phyloP scores from a whole-genome alignment of 2,113 vertebrate species.

The Cricetomys ansorgei region DNA sequence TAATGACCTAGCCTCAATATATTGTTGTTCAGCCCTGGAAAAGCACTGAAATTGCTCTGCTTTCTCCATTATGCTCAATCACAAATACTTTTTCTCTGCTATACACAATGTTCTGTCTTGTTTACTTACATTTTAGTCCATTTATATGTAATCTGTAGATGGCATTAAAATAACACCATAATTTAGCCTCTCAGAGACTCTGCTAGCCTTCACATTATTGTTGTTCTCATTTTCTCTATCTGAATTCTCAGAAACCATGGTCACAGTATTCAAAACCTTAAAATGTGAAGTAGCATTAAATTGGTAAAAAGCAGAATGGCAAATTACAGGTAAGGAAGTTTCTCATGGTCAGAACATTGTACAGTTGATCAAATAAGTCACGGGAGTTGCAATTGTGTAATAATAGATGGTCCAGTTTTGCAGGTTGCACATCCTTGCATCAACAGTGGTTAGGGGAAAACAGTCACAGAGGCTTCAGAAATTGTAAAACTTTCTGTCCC shows the following conservation, averaged over 20 bases:
- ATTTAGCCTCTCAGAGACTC: not conserved
- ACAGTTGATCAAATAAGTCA: not conserved
- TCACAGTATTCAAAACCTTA: not conserved
- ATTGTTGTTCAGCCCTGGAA: not conserved
- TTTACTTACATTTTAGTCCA: not conserved
- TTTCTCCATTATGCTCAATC: not conserved
- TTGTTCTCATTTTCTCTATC: not conserved
- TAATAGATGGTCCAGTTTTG: not conserved
- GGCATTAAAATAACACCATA: not conserved
- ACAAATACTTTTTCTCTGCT: not conserved
- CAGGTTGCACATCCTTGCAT: not conserved
- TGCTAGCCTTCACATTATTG: not conserved
- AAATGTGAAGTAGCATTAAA: not conserved
- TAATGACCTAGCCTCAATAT: not conserved
- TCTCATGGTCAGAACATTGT: not conserved
- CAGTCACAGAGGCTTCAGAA: not conserved
- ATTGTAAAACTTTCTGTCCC: not conserved
- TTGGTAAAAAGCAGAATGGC: not conserved
- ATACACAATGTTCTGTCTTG: not conserved
- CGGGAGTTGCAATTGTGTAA: not conserved
- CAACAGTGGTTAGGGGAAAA: not conserved
- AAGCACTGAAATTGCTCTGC: not conserved
- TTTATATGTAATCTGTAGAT: not conserved
- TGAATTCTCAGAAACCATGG: conserved; percentile 26
- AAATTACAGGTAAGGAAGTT: not conserved